Evolutionary conservation across 2,888 invertebrate genomes (phyloP), one percentile per base, ranked within the genome.

Genomic region (Rhorus exstirpatorius): DNA sequence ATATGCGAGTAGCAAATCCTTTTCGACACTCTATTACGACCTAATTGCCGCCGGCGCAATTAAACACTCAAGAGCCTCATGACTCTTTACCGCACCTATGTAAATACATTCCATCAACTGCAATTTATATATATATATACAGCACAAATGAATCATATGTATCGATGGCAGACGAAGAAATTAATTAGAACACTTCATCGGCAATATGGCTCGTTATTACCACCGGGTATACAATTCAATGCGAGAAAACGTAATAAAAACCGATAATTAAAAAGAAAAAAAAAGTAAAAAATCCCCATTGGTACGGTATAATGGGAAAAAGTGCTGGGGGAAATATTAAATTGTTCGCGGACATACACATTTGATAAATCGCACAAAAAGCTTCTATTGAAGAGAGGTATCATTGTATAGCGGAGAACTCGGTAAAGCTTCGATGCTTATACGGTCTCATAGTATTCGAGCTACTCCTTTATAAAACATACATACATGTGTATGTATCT

Each of bases 41-140:
- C 41, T 68, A 67, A 79, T 79, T 79, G 67, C 67, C 53, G 10
- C 14, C 41, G 41, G 53, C 51, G 72, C 60, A 79, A 79, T 79
- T 68, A 60, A 58, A 74, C 65, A 60, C 76, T 65, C 65, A 67
- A 74, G 44, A 55, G 41, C 70, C 55, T 70, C 41, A 14, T 55
- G 67, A 79, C 79, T 72, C 67, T 61, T n/a, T 10, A 41, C 58
- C 67, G 31, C 67, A 24, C 41, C 26, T 51, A 60, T n/a, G n/a
- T 31, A 49, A 41, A 58, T 19, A 19, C 53, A 12, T 51, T 19
- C 6, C 2, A 17, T 35, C 12, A 8, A 12, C 6, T 46, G 3
- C 19, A 2, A 60, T 12, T 19, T 46, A 46, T 14, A 14, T 46
- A 17, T 17, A n/a, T 41, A 1, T 41, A 41, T n/a, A n/a, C n/a